A percentile compares a stretch with the other conserved stretches of the same genome.
These are phyloP conservation scores for Uropsilus gracilis DNA, from an alignment of 2,113 vertebrate genomes.

Conservation along the genomic window DNA sequence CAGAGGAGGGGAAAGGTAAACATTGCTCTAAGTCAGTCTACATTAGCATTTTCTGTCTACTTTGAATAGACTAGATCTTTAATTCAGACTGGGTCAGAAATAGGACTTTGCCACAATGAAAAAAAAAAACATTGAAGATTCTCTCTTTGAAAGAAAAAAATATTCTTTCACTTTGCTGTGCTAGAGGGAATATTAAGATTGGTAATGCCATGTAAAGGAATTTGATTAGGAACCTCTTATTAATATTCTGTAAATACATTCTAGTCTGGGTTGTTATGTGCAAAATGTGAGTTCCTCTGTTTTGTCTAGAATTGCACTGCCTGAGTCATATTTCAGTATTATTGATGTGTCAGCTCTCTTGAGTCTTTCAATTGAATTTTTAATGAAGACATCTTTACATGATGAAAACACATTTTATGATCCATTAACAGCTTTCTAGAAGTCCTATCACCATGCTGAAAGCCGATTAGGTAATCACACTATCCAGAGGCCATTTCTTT, in stretches of 20 bases:
- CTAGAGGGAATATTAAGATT: background rate
- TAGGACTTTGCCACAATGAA: background rate
- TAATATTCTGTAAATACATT: slow-evolving; percentile 25
- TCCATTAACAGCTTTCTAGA: background rate
- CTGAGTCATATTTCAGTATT: slow-evolving; percentile 12
- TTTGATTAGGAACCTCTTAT: background rate
- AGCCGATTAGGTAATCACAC: slow-evolving; percentile 26
- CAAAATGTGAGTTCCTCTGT: background rate
- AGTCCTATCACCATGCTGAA: background rate
- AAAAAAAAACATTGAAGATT: no score
- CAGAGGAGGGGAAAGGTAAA: background rate
- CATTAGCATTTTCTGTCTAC: background rate
- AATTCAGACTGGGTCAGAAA: slow-evolving; percentile 18
- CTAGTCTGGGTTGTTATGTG: background rate
- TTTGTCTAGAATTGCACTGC: background rate
- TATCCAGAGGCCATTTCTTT: slow-evolving; percentile 28
- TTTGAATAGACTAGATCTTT: background rate
- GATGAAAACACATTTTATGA: slow-evolving; percentile 50
- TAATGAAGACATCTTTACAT: slow-evolving; percentile 64
- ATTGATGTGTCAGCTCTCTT: slow-evolving; percentile 1
- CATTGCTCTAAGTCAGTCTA: background rate
- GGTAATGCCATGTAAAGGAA: background rate
- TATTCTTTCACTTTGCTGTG: background rate
- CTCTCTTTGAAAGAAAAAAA: background rate
- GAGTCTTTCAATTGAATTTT: slow-evolving; percentile 56